These are phyloP conservation scores for Cetoscarus ocellatus DNA, from an alignment of 2,797 vertebrate genomes.

Conservation along the genomic window DNA sequence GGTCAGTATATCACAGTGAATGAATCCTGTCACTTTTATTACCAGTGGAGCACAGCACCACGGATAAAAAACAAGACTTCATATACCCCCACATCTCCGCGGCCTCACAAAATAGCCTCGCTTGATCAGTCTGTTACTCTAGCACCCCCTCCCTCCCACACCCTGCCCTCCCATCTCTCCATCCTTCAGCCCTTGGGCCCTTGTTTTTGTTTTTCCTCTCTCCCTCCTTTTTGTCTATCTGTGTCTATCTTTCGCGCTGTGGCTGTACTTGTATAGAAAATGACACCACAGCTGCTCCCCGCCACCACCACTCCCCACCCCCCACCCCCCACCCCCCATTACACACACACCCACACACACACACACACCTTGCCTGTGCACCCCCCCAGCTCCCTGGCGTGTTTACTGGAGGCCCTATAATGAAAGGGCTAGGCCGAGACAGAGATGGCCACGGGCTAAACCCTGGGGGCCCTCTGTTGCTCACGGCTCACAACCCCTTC, in stretches of 20 bases:
- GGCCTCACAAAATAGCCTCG: constrained; percentile 85
- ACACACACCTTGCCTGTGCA: constrained; percentile 42
- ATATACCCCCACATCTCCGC: constrained; percentile 82
- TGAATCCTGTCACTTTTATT: constrained; percentile 91
- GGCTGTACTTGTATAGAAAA: constrained; percentile 74
- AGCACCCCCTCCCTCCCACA: constrained; percentile 34
- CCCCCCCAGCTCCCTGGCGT: constrained; percentile 61
- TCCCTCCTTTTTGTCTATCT: constrained; percentile 59
- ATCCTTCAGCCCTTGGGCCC: constrained; percentile 40
- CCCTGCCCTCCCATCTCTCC: neutral
- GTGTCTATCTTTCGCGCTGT: constrained; percentile 65
- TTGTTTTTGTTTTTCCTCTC: constrained; percentile 38
- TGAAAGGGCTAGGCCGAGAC: constrained; percentile 79
- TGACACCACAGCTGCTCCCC: constrained; percentile 64
- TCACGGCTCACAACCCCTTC: constrained; percentile 72
- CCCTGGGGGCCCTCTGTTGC: constrained; percentile 74
- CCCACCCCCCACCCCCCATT: constrained; percentile 3
- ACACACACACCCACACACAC: constrained; percentile 6
- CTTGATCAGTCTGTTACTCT: constrained; percentile 86
- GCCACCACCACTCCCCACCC: neutral
- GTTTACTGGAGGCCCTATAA: constrained; percentile 81
- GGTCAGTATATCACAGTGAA: constrained; percentile 89
- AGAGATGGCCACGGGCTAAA: constrained; percentile 78
- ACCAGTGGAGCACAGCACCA: constrained; percentile 84
- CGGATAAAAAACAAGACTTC: constrained; percentile 87